Conservation (phyloP, 2,888 invertebrate genomes). For the Agonum fuliginosum region DNA sequence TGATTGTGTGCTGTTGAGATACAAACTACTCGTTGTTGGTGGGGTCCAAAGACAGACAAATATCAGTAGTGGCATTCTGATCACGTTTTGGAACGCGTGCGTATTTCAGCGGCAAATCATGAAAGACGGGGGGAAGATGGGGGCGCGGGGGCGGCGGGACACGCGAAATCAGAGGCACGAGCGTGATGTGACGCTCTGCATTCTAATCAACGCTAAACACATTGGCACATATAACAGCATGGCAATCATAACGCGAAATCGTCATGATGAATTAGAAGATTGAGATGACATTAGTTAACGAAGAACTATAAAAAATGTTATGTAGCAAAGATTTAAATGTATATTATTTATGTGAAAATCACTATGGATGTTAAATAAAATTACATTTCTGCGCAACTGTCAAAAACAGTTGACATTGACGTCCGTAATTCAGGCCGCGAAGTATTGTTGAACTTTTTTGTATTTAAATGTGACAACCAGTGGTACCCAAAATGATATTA, state of each 20-base stretch:
- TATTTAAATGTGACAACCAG: no score
- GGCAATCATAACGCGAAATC: not conserved
- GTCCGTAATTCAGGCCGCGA: no score
- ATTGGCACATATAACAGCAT: not conserved
- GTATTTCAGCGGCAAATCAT: constrained; percentile 29
- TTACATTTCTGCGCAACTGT: no score
- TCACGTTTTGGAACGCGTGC: constrained; percentile 27
- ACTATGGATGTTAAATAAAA: no score
- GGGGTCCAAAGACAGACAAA: not conserved
- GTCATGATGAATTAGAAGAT: not conserved
- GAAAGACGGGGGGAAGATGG: not conserved
- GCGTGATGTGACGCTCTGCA: not conserved
- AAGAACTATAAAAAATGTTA: no score
- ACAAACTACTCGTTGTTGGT: not conserved
- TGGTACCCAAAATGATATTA: no score
- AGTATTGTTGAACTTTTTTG: no score
- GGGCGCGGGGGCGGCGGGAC: not conserved
- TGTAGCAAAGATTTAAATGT: no score
- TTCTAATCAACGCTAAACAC: not conserved
- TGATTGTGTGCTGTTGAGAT: not conserved
- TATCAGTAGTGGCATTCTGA: not conserved
- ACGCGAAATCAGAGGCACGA: constrained; percentile 41
- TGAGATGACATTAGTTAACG: not conserved
- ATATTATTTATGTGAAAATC: no score
- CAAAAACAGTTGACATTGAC: no score